These are phyloP conservation scores for Gymnothorax javanicus DNA, from an alignment of 2,797 vertebrate genomes.

Conservation along the genomic window DNA sequence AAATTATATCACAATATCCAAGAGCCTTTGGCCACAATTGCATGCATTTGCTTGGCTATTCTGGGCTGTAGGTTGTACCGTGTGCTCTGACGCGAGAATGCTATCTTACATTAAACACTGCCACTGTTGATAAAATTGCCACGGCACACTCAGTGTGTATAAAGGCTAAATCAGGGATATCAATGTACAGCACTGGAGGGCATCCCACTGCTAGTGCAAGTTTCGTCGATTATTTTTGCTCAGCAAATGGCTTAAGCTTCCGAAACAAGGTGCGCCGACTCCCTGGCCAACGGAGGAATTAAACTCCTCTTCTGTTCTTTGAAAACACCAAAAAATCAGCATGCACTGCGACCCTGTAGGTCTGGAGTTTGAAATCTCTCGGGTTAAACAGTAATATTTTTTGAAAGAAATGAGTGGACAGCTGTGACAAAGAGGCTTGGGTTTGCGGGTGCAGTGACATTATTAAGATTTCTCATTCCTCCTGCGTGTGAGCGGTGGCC, in stretches of 20 bases:
- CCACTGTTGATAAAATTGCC: neutral
- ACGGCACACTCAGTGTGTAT: no score
- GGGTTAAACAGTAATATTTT: neutral
- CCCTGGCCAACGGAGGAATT: neutral
- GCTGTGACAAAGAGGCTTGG: neutral
- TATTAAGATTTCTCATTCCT: neutral
- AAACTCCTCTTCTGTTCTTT: no score
- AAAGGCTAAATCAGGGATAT: no score
- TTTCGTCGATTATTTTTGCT: no score
- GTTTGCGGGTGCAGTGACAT: neutral
- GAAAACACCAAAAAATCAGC: neutral
- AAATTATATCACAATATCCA: no score
- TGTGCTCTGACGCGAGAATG: neutral
- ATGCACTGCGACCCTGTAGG: no score
- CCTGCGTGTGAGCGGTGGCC: neutral
- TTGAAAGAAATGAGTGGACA: neutral
- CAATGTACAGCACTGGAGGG: neutral
- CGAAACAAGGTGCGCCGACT: neutral
- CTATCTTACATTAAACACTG: neutral
- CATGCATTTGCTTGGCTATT: no score
- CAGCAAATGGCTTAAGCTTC: neutral
- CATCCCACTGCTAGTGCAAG: neutral
- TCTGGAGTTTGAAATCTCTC: no score
- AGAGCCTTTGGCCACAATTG: no score
- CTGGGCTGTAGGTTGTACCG: neutral